Base-by-base conservation (phyloP, 2,797 vertebrate genomes). In the Sebastes jordani region DNA sequence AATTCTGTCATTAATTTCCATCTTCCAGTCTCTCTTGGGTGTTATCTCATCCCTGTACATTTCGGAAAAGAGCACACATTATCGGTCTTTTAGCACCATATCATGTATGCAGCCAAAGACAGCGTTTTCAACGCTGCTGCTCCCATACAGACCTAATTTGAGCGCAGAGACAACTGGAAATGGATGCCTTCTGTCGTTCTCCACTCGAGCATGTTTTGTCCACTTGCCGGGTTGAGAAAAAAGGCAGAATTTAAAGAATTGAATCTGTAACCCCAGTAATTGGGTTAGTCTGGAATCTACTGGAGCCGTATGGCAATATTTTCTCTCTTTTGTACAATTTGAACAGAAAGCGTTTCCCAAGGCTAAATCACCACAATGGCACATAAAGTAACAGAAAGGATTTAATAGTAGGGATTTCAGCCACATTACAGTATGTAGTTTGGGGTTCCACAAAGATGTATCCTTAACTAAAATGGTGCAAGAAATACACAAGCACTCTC, bases 131-230 rank as follows among this genome's bases (percentile, higher is more conserved):
- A 29, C 14, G 67, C 71, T 73, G 69, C 56, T 71, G 63, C 71
- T 76, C 54, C 64, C 55, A 63, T 36, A 56, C 76, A 69, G 74
- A 71, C 61, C 66, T 76, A 74, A 87, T 73, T 73, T 38, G 32
- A 59, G 56, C 29, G 36, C 52, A 55, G 25, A 75, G 27, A 63
- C 65, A 54, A 73, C 79, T 70, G 36, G 71, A 88, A 81, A 88
- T 75, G 60, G 72, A 90, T 91, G 75, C 76, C 25, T 56, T 77
- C 67, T 69, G 67, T 76, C 78, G 80, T 78, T 83, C 59, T 83
- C 73, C 66, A 64, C 49, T 78, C 1, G 18, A 84, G 64, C 71
- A 73, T 63, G 67, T 66, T 81, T 78, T 76, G 63, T 78, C 59
- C 23, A 60, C 34, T 77, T 71, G 16, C 29, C 5, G n/a, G 8